Base-by-base conservation (phyloP, 2,797 vertebrate genomes). In the Eulemur coronatus region DNA sequence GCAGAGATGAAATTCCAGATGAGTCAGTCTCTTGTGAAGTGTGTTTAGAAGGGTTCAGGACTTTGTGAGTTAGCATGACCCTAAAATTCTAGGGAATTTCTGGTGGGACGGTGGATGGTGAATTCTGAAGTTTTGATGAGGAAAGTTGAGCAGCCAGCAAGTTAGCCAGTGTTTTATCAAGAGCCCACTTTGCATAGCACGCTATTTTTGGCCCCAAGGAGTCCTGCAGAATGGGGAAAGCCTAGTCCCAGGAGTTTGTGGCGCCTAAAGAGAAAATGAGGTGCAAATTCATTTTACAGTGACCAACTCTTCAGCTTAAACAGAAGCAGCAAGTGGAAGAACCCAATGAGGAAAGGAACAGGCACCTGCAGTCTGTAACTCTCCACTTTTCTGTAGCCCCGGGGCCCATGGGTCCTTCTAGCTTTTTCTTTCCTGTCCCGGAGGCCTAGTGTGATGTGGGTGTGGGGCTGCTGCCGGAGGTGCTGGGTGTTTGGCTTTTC, bases 51-150 rank as follows among this genome's bases (percentile, higher is more conserved):
- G 46, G 57, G 87, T 69, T 82, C 50, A 59, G 96, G 94, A 84
- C 63, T 94, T 30, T 46, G 78, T n/a, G 96, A 94, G 88, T 93
- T 69, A 90, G 86, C 10, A 8, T 43, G 65, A 89, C 81, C 90
- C 94, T 97, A 41, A 70, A 43, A 78, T 96, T 67, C 88, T 92
- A 94, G 94, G 92, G 92, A 33, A 55, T 91, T 96, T 72, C 80
- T 14, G 61, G 59, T 61, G 82, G 85, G 41, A 46, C 43, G 5
- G 28, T 52, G 78, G 84, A 59, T 70, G 48, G 84, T 78, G 43
- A 50, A 46, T 75, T 78, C 26, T 59, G 41, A 88, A 65, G 94
- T 90, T 91, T 69, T 33, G 55, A 72, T 67, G 89, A 69, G 48
- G 78, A 76, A 63, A 73, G 46, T 22, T 26, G 75, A 86, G 50